These are phyloP conservation scores for Drosophila mercatorum DNA, from an alignment of 2,888 invertebrate genomes.

Conservation along the genomic window DNA sequence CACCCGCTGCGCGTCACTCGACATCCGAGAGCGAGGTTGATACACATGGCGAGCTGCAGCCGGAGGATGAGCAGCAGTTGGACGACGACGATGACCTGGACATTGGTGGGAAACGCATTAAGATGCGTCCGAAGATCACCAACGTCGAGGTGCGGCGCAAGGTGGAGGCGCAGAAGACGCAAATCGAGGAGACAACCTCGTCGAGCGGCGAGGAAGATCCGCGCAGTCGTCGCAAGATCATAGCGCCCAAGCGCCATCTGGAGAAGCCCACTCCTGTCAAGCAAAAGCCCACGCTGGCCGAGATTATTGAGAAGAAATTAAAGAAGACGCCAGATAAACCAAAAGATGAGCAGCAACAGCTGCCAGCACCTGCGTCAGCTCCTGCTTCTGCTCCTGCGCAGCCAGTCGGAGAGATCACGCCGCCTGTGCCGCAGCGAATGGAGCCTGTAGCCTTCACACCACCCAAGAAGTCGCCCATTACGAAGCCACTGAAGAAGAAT, in stretches of 20 bases:
- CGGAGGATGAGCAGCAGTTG: slow-evolving; percentile 85
- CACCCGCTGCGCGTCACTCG: slow-evolving; percentile 50
- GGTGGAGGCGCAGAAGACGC: slow-evolving; percentile 81
- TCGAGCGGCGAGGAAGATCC: slow-evolving; percentile 82
- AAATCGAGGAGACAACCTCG: slow-evolving; percentile 77
- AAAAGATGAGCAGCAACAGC: slow-evolving; percentile 10
- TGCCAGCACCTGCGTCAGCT: background rate
- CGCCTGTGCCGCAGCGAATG: slow-evolving; percentile 11
- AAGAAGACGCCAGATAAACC: slow-evolving; percentile 72
- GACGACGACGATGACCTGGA: slow-evolving; percentile 79
- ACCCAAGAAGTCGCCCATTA: slow-evolving; percentile 73
- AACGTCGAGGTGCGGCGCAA: slow-evolving; percentile 81
- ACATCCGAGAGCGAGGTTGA: slow-evolving; percentile 83
- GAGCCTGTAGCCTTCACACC: slow-evolving; percentile 35
- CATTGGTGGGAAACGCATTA: slow-evolving; percentile 83
- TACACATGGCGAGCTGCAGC: slow-evolving; percentile 84
- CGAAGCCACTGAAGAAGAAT: slow-evolving; percentile 80
- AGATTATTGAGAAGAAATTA: slow-evolving; percentile 81
- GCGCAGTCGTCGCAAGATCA: slow-evolving; percentile 67
- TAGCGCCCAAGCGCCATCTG: slow-evolving; percentile 63
- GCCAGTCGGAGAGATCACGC: slow-evolving; percentile 18
- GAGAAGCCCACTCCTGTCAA: slow-evolving; percentile 53
- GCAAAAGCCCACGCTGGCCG: slow-evolving; percentile 76
- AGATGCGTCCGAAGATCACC: slow-evolving; percentile 81
- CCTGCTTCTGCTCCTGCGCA: background rate